Percentiles rank a stretch among this genome's conserved stretches.
phyloP scores from a whole-genome alignment of 2,113 vertebrate species.

The Menura novaehollandiae region DNA sequence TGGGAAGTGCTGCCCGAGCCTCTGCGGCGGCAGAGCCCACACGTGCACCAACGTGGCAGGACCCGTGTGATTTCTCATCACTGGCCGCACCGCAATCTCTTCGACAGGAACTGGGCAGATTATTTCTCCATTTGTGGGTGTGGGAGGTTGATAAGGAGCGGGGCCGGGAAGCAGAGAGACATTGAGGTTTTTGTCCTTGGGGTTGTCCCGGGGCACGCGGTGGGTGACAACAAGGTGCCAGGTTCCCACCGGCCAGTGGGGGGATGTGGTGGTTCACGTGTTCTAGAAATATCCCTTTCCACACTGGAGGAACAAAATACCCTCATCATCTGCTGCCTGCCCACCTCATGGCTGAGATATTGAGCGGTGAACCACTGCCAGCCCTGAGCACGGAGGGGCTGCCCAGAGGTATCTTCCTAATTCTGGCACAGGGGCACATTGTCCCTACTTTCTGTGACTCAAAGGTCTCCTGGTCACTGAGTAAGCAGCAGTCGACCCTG shows the following conservation, averaged over 20 bases:
- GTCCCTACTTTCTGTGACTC: neutral
- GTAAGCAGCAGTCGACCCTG: neutral
- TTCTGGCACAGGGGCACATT: neutral
- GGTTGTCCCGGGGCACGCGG: neutral
- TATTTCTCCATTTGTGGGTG: neutral
- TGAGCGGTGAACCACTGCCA: neutral
- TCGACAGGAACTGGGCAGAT: neutral
- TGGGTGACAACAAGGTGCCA: neutral
- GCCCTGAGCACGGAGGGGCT: neutral
- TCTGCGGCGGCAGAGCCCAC: rapidly evolving
- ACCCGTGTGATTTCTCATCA: neutral
- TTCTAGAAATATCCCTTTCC: neutral
- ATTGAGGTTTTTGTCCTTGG: neutral
- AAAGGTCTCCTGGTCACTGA: neutral
- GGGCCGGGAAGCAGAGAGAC: neutral
- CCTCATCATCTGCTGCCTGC: neutral
- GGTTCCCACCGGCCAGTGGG: rapidly evolving
- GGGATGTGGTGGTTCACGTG: neutral
- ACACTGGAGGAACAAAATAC: neutral
- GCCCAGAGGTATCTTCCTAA: neutral
- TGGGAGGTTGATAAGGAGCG: conserved; percentile 22
- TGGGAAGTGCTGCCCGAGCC: neutral
- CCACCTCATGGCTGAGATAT: neutral
- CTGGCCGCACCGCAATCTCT: neutral
- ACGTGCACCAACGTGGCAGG: neutral